Evolutionary conservation across 2,888 invertebrate species (phyloP), one percentile per base, ranked within the genome.

Genomic region (Drosophila paranaensis): DNA sequence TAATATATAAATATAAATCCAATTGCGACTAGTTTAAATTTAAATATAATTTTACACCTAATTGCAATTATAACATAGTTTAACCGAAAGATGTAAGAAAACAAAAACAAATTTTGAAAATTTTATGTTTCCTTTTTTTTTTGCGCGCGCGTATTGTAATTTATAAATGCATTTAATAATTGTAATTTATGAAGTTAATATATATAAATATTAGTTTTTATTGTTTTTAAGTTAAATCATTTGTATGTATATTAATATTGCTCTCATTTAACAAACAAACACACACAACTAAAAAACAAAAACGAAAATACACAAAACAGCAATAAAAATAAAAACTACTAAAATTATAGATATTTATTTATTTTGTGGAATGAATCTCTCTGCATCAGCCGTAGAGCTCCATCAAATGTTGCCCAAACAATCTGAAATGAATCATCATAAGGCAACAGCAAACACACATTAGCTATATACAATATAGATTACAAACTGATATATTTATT

Each of bases 101-200:
- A 71, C 10, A 37, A 54, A 57, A 68, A 65, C 43, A 72, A 78
- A 73, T 81, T 79, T 75, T 71, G 75, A 73, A 66, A 81, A 81
- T 80, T 81, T 81, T 79, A 72, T 78, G 66, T 79, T 77, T 58
- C 40, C 65, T 57, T 58, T 57, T 60, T 33, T 33, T 33, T 33
- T 33, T 33, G 33, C 20, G 33, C 20, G 33, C 33, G 51, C 42
- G 72, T 73, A 79, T 67, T 74, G 81, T 77, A 79, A 76, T 71
- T 83, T 89, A 76, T 78, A 83, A 74, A 81, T 79, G 88, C 87
- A 85, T 86, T 89, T 86, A 86, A 87, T 83, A 82, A 61, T 78
- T 84, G 76, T 84, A 84, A 88, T 80, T 79, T 81, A 71, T 77
- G 54, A 67, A 81, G 64, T 69, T 77, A 39, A 53, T 9, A 51